Percentiles rank a stretch among this genome's conserved stretches.
Evolutionary conservation across 2,888 invertebrate genomes (phyloP).

Genomic region (Gisinianus flammeolus): DNA sequence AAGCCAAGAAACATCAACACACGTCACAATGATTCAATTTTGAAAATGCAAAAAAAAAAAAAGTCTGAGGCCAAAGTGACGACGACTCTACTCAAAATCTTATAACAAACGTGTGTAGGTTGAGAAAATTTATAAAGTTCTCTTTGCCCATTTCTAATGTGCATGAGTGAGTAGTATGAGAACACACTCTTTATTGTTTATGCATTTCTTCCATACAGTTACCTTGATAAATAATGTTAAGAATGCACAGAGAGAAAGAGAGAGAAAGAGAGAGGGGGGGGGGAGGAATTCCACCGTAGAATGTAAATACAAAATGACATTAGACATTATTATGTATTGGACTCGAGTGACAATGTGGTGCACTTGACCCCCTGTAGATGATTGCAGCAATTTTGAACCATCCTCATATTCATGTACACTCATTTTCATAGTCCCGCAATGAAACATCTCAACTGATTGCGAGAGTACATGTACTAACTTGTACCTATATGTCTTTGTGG

Average conservation of each 20-base stretch:
- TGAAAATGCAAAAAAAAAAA: no score
- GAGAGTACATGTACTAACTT: neutral
- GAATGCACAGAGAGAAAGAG: neutral
- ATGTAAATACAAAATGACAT: neutral
- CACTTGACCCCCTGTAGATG: conserved; percentile 53
- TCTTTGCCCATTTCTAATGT: no score
- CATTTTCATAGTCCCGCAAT: neutral
- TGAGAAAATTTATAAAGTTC: no score
- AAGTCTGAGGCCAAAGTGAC: no score
- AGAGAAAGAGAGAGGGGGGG: neutral
- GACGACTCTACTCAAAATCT: no score
- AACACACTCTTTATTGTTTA: no score
- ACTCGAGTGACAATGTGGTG: conserved; percentile 49
- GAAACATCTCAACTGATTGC: neutral
- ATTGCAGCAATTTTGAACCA: conserved; percentile 42
- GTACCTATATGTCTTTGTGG: neutral
- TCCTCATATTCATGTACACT: neutral
- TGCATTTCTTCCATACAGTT: neutral
- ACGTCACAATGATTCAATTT: no score
- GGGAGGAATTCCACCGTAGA: neutral
- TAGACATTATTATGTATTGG: conserved; percentile 1
- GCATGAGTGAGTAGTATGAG: no score
- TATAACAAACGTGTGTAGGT: no score
- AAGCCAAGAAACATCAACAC: no score
- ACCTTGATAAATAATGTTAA: conserved; percentile 22